Evolutionary conservation across 2,888 invertebrate genomes (phyloP).

Genomic region (Acronicta leporina): DNA sequence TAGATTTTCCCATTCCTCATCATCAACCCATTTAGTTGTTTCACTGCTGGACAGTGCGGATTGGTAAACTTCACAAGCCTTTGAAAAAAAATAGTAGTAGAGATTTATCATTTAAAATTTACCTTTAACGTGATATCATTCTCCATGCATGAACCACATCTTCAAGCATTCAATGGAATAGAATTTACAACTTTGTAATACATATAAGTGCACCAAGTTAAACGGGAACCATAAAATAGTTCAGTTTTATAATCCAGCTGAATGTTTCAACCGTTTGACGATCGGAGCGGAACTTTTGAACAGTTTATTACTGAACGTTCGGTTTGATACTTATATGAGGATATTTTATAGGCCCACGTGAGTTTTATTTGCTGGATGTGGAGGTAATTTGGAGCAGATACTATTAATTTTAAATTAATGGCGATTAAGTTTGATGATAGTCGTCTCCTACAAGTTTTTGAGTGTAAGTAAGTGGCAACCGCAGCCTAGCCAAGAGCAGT

Average conservation of each 20-base stretch:
- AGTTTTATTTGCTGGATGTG: constrained; percentile 3
- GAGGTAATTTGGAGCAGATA: background rate
- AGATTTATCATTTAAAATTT: too few relatives aligned
- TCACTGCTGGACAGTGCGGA: too few relatives aligned
- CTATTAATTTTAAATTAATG: too few relatives aligned
- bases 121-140: background rate
- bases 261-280: constrained; percentile 53
- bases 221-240: constrained; percentile 55
- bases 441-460: too few relatives aligned
- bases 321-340: constrained; percentile 32
- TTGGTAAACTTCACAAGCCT: too few relatives aligned
- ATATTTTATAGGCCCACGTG: constrained; percentile 37
- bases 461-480: too few relatives aligned
- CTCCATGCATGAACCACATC: constrained; percentile 8
- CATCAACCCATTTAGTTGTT: too few relatives aligned
- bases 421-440: too few relatives aligned
- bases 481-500: too few relatives aligned
- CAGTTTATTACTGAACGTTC: constrained; percentile 26
- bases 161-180: constrained; percentile 23
- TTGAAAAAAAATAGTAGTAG: too few relatives aligned
- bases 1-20: too few relatives aligned
- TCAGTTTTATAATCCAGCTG: constrained; percentile 60
- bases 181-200: constrained; percentile 48
- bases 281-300: constrained; percentile 36
- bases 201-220: constrained; percentile 40